Evolutionary conservation across 1,140 invertebrate genomes (phyloP).

Genomic region (Drosophila busckii): DNA sequence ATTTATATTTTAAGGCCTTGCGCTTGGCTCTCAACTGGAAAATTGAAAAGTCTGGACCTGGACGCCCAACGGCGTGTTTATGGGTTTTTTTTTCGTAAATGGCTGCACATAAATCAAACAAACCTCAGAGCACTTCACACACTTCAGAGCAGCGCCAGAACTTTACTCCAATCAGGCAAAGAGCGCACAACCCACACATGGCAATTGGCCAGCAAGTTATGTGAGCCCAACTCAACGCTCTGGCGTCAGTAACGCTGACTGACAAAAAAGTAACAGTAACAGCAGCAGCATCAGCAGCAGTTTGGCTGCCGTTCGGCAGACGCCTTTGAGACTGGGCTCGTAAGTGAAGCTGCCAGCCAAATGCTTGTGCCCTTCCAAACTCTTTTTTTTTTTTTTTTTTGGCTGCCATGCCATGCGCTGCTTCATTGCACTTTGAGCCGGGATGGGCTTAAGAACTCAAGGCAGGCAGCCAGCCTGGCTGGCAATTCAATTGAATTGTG

Average conservation of each 20-base stretch:
- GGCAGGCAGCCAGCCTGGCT: too few relatives aligned
- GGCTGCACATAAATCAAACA: constrained; percentile 52
- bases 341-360: constrained; percentile 10
- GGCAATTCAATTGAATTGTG: constrained; percentile 72
- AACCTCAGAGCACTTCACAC: too few relatives aligned
- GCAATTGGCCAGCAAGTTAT: constrained; percentile 36
- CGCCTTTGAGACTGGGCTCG: background rate
- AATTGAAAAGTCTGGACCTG: background rate
- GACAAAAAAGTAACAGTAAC: background rate
- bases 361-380: constrained; percentile 18
- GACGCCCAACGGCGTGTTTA: constrained; percentile 60
- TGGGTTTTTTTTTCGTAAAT: constrained; percentile 44
- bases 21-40: background rate
- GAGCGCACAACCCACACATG: constrained; percentile 15
- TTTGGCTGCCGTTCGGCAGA: background rate
- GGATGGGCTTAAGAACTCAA: constrained; percentile 51
- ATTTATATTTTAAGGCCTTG: constrained; percentile 22
- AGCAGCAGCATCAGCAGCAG: constrained; percentile 1
- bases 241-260: constrained; percentile 47
- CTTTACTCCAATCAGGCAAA: background rate
- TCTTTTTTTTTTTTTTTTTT: constrained; percentile 22
- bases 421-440: constrained; percentile 37
- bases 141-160: background rate
- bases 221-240: constrained; percentile 25
- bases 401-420: too few relatives aligned